These are phyloP conservation scores for Aproaerema taeniolella DNA, from an alignment of 2,888 invertebrate species.

Conservation along the genomic window DNA sequence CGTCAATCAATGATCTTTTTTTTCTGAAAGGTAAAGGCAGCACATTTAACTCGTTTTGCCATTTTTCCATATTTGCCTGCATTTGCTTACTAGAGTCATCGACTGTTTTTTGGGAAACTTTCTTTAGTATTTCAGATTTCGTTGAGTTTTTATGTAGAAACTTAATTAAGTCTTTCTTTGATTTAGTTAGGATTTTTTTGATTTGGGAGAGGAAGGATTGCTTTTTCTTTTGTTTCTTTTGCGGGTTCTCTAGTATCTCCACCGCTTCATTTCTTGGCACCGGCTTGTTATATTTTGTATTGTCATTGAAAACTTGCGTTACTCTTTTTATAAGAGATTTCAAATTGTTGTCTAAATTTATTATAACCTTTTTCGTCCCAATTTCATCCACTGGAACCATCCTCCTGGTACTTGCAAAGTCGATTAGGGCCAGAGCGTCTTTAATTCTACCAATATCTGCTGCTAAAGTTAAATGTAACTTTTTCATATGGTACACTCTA, in stretches of 20 bases:
- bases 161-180: conserved; percentile 38
- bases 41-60: conserved; percentile 44
- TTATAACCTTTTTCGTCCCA: conserved; percentile 27
- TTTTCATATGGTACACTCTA: conserved; percentile 39
- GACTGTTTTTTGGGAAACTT: conserved; percentile 16
- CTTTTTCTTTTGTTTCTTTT: conserved; percentile 24
- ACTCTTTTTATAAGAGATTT: conserved; percentile 10
- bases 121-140: conserved; percentile 31
- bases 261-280: neutral
- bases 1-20: conserved; percentile 33
- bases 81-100: conserved; percentile 38
- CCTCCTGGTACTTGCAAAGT: conserved; percentile 38
- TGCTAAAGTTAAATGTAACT: conserved; percentile 38
- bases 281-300: conserved; percentile 7
- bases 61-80: conserved; percentile 38
- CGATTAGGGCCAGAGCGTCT: conserved; percentile 33
- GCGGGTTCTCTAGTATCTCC: neutral
- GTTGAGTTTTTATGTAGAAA: conserved; percentile 35
- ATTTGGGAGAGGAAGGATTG: conserved; percentile 43
- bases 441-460: conserved; percentile 42
- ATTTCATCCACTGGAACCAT: conserved; percentile 30
- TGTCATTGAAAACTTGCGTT: too few relatives aligned
- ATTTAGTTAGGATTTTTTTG: conserved; percentile 37
- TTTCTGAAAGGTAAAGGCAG: conserved; percentile 20
- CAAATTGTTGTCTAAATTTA: conserved; percentile 25